Evolutionary conservation across 1,140 invertebrate genomes (phyloP), one percentile per base, ranked within the genome.

Genomic region (Lordiphosa clarofinis): DNA sequence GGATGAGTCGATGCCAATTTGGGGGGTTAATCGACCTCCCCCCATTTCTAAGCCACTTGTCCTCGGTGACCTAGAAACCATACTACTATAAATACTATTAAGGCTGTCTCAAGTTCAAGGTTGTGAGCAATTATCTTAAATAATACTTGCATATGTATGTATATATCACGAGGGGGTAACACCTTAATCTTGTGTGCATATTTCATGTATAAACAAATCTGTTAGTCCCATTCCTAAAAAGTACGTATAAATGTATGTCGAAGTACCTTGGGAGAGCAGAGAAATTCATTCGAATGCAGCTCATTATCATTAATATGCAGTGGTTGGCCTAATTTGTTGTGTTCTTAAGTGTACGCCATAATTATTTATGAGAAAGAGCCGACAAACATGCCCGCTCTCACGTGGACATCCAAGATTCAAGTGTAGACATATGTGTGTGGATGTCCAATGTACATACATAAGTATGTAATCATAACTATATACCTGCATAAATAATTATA

Each of bases 301-400:
- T 81, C 75, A 81, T 81, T 81, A 81, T 82, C 79, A 81, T 81
- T 82, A 81, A 82, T 81, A 76, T 66, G 76, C 76, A 67, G 62
- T 75, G 60, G 65, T 56, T 81, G 76, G 73, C 75, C 75, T 82
- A 81, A 81, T 82, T 81, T 82, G 72, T 57, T 50, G 40, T 82
- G 72, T 57, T 50, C 35, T 43, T 48, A 57, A 58, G 48, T 50
- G 52, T 11, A 13, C 38, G 35, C 52, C 43, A 33, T 39, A 38
- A 56, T 57, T 81, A 71, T 61, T 62, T 61, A 56, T 75, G 61
- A 81, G 57, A 39, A 60, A 56, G 43, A 58, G 28, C 52, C 64
- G 56, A 50, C 59, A 73, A 56, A 73, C 70, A 62, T 62, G 44
- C 21, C 35, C 37, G 7, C 43, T 56, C 53, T 62, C 55, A 35